phyloP scores from a whole-genome alignment of 2,797 vertebrate genomes.

The Philypnodon macrostomus region DNA sequence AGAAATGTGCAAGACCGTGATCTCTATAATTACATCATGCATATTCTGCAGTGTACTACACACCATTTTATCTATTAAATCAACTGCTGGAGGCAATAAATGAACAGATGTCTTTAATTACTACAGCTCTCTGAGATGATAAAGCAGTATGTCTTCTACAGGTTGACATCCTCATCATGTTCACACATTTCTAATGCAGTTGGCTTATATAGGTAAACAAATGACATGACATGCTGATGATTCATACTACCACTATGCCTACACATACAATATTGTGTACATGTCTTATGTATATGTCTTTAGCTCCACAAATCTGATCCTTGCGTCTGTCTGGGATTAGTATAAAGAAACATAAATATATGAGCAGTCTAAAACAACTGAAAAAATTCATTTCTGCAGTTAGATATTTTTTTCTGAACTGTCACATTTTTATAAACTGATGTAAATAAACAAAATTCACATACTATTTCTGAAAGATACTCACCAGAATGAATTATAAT shows the following conservation, averaged over 20 bases:
- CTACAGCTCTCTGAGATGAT: slow-evolving; percentile 13
- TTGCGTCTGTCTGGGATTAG: too few relatives aligned
- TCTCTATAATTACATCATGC: background rate
- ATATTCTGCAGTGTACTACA: background rate
- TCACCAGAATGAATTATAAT: too few relatives aligned
- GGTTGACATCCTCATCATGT: slow-evolving; percentile 15
- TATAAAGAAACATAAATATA: too few relatives aligned
- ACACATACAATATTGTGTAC: background rate
- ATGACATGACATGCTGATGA: slow-evolving; percentile 15
- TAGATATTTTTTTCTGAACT: too few relatives aligned
- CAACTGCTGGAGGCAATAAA: slow-evolving; percentile 11
- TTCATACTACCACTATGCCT: slow-evolving; percentile 1
- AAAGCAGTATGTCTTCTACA: slow-evolving; percentile 6
- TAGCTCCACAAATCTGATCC: too few relatives aligned
- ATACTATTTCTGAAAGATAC: too few relatives aligned
- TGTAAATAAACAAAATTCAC: too few relatives aligned
- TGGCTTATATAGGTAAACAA: slow-evolving; percentile 28
- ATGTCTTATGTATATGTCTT: background rate
- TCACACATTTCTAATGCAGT: slow-evolving; percentile 29
- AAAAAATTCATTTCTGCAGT: too few relatives aligned
- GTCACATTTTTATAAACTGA: too few relatives aligned
- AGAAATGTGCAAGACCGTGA: too few relatives aligned
- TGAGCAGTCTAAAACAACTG: too few relatives aligned
- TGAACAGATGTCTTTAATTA: slow-evolving; percentile 29
- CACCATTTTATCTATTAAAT: background rate